Conservation (phyloP, 1,140 invertebrate species). For the Drosophila ficusphila region DNA sequence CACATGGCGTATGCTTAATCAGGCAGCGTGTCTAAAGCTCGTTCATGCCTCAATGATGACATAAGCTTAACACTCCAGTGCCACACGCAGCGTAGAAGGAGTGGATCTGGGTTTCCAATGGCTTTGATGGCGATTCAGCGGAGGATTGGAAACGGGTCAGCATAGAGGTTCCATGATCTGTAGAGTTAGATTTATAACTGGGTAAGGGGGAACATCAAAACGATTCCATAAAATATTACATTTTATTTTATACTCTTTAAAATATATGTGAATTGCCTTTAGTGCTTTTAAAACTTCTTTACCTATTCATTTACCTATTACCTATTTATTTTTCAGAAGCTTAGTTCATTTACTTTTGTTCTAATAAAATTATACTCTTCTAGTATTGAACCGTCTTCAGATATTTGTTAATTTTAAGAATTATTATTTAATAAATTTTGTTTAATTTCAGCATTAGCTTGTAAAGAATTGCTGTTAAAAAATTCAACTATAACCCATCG, state of each 20-base stretch:
- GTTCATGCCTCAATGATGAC: slow-evolving; percentile 79
- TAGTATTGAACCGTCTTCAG: too few relatives aligned
- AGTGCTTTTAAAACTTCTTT: too few relatives aligned
- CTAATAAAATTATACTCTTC: too few relatives aligned
- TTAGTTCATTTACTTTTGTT: too few relatives aligned
- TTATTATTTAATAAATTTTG: too few relatives aligned
- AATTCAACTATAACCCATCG: neutral
- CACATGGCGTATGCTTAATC: slow-evolving; percentile 56
- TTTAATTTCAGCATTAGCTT: too few relatives aligned
- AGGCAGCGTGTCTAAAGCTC: slow-evolving; percentile 66
- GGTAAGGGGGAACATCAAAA: neutral
- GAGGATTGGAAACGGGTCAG: slow-evolving; percentile 10
- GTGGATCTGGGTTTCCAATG: slow-evolving; percentile 2
- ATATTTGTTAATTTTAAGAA: too few relatives aligned
- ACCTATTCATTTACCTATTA: too few relatives aligned
- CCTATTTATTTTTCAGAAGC: too few relatives aligned
- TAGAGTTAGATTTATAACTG: neutral
- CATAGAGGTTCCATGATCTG: neutral
- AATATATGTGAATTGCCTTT: too few relatives aligned
- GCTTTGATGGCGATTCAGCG: neutral
- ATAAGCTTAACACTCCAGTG: slow-evolving; percentile 73
- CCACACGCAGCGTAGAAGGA: slow-evolving; percentile 51
- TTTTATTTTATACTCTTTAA: neutral
- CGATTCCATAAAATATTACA: too few relatives aligned
- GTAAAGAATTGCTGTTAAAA: too few relatives aligned